Percentiles rank a stretch among this genome's conserved stretches.
Evolutionary conservation across 2,888 invertebrate species (phyloP).

Genomic region (Cheilosia impressa): DNA sequence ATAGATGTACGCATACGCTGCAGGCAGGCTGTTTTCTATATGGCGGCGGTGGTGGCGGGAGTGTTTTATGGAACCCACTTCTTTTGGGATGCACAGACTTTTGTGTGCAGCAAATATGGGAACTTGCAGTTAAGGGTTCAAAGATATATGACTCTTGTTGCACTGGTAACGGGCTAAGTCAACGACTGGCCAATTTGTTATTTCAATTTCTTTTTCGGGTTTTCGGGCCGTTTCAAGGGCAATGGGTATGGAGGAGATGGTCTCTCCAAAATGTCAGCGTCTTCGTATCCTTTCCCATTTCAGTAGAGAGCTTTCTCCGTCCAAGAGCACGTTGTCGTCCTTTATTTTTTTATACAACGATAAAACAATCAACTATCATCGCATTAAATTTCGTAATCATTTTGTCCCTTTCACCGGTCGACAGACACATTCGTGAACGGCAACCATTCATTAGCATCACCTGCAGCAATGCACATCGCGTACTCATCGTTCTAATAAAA

Average conservation of each 20-base stretch:
- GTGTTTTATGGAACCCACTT: slow-evolving; percentile 50
- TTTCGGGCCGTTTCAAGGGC: slow-evolving; percentile 1
- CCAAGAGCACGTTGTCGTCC: too few relatives aligned
- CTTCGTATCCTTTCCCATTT: too few relatives aligned
- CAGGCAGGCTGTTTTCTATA: slow-evolving; percentile 25
- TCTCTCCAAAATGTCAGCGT: not conserved
- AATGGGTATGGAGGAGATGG: not conserved
- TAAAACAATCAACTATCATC: slow-evolving; percentile 23
- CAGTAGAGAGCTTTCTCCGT: too few relatives aligned
- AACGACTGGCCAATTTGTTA: slow-evolving; percentile 40
- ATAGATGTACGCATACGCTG: slow-evolving; percentile 64
- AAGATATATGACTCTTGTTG: slow-evolving; percentile 52
- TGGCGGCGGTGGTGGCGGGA: not conserved
- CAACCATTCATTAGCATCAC: slow-evolving; percentile 68
- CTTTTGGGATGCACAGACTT: slow-evolving; percentile 28
- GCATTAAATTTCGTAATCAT: slow-evolving; percentile 44
- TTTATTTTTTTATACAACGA: too few relatives aligned
- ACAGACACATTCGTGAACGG: slow-evolving; percentile 33
- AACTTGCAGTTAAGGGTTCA: slow-evolving; percentile 63
- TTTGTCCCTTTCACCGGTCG: not conserved
- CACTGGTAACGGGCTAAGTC: slow-evolving; percentile 35
- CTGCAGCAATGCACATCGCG: slow-evolving; percentile 45
- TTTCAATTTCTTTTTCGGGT: not conserved
- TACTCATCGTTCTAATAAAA: slow-evolving; percentile 48
- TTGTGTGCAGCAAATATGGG: slow-evolving; percentile 36